phyloP scores from a whole-genome alignment of 1,140 invertebrate species.

The Rhagoletis pomonella region DNA sequence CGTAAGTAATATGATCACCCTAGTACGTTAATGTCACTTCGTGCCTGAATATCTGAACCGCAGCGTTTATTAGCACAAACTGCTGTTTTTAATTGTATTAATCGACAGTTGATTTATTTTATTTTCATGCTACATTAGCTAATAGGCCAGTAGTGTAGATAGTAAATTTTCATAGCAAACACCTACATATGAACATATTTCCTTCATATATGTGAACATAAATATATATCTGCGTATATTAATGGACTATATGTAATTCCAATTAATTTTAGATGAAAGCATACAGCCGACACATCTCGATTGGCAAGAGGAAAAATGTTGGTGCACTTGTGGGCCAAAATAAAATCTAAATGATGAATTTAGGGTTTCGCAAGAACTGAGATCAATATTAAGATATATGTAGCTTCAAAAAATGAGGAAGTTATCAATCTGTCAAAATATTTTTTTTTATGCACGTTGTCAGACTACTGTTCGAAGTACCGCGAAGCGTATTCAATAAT shows the following conservation, averaged over 20 bases:
- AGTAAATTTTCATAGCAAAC: neutral
- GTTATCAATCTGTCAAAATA: too few species aligned
- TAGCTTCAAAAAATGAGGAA: too few species aligned
- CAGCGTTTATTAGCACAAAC: conserved; percentile 7
- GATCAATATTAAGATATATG: too few species aligned
- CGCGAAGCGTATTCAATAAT: too few species aligned
- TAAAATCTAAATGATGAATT: too few species aligned
- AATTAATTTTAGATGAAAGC: conserved; percentile 30
- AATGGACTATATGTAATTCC: neutral
- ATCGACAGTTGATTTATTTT: neutral
- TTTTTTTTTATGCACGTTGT: too few species aligned
- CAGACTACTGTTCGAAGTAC: too few species aligned
- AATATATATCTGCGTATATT: neutral
- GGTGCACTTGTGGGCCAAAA: too few species aligned
- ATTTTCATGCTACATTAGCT: neutral
- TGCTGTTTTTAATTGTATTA: conserved; percentile 14
- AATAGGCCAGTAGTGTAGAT: neutral
- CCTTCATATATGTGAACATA: neutral
- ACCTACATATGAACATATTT: neutral
- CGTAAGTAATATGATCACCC: too few species aligned
- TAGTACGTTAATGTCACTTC: neutral
- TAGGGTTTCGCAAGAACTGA: too few species aligned
- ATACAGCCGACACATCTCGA: neutral
- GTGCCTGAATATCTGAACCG: neutral
- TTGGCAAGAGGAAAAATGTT: neutral